A percentile compares a stretch with the other conserved stretches of the same genome.
Conservation (phyloP, 2,888 invertebrate species). For the Oasisia sp. region DNA sequence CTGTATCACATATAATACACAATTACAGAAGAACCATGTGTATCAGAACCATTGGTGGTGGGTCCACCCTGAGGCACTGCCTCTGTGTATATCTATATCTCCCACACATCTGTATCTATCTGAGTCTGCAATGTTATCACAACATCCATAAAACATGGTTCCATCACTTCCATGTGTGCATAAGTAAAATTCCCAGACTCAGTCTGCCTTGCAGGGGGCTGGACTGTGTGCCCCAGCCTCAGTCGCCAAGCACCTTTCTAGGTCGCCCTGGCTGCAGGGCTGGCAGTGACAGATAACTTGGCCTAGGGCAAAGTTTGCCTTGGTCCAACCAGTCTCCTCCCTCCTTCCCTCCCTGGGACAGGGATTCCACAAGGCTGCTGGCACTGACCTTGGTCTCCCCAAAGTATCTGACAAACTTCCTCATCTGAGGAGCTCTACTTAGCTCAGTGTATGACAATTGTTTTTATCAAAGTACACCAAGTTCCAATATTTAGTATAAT, state of each 20-base stretch:
- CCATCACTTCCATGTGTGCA: slow-evolving; percentile 2
- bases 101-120: not conserved
- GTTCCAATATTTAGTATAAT: no score
- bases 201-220: not conserved
- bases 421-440: no score
- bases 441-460: no score
- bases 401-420: not conserved
- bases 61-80: not conserved
- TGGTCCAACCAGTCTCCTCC: not conserved
- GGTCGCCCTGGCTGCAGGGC: not conserved
- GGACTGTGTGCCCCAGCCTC: not conserved
- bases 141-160: slow-evolving; percentile 3
- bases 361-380: not conserved
- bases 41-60: no score
- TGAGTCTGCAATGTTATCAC: not conserved
- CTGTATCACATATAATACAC: not conserved
- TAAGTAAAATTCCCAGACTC: slow-evolving; percentile 4
- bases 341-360: not conserved
- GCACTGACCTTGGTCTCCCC: not conserved
- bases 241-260: not conserved
- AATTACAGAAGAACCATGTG: no score
- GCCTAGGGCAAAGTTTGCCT: not conserved
- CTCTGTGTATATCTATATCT: not conserved
- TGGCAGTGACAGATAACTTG: slow-evolving; percentile 3
- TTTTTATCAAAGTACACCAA: no score